Conservation (phyloP, 2,797 vertebrate species). For the Ptychobarbus kaznakovi region DNA sequence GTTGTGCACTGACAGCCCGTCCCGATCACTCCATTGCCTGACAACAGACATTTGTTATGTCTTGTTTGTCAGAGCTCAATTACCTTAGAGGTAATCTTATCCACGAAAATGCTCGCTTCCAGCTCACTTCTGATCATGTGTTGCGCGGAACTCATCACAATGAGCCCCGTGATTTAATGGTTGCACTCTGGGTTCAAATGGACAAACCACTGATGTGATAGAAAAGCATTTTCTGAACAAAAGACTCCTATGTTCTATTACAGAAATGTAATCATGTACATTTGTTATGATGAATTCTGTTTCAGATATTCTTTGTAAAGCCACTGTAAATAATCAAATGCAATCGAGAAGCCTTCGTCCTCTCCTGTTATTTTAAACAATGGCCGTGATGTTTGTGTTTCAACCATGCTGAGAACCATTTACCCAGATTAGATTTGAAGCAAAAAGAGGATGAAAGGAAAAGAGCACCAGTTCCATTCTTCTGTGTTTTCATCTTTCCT, state of each 20-base stretch:
- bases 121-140: slow-evolving; percentile 45
- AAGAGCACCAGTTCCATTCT: neutral
- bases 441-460: slow-evolving; percentile 16
- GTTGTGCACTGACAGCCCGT: slow-evolving; percentile 13
- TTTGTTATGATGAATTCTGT: slow-evolving; percentile 39
- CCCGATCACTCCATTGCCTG: slow-evolving; percentile 27
- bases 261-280: slow-evolving; percentile 45
- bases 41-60: slow-evolving; percentile 36
- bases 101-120: slow-evolving; percentile 37
- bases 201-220: slow-evolving; percentile 56
- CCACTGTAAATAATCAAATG: slow-evolving; percentile 47
- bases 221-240: slow-evolving; percentile 47
- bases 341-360: slow-evolving; percentile 29
- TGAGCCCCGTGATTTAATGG: slow-evolving; percentile 49
- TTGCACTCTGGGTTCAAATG: slow-evolving; percentile 36
- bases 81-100: slow-evolving; percentile 41
- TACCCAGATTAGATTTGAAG: slow-evolving; percentile 25
- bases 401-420: slow-evolving; percentile 33
- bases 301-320: slow-evolving; percentile 36
- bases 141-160: slow-evolving; percentile 46
- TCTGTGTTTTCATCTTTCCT: neutral
- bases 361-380: slow-evolving; percentile 51
- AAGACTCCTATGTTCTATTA: slow-evolving; percentile 39
- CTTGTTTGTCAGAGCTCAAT: neutral
- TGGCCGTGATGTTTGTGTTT: slow-evolving; percentile 30